Conservation (phyloP, 2,797 vertebrate species). For the Ctenochaetus hawaiiensis region DNA sequence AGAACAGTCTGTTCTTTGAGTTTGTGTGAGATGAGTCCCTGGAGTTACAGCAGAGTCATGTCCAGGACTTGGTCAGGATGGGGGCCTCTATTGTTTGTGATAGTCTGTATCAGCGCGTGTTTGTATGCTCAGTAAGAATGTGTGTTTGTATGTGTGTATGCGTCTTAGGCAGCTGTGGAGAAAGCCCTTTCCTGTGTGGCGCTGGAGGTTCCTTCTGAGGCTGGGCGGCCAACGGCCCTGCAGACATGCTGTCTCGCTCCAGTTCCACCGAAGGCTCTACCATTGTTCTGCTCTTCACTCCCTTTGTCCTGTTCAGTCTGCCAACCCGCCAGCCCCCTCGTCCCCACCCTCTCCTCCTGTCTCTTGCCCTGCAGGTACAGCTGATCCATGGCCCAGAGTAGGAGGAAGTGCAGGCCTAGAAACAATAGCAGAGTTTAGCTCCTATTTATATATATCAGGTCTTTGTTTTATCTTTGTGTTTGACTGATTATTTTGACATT, state of each 20-base stretch:
- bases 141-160: conserved; percentile 41
- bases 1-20: conserved; percentile 71
- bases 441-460: conserved; percentile 82
- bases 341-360: conserved; percentile 63
- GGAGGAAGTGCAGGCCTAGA: conserved; percentile 67
- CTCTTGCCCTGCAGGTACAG: conserved; percentile 80
- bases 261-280: conserved; percentile 83
- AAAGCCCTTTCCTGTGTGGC: conserved; percentile 85
- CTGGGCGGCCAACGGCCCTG: conserved; percentile 64
- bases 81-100: conserved; percentile 79
- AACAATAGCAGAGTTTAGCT: conserved; percentile 77
- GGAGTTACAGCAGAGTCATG: conserved; percentile 68
- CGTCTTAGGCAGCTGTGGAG: conserved; percentile 68
- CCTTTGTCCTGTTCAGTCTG: conserved; percentile 77
- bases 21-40: conserved; percentile 73
- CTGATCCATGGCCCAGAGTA: conserved; percentile 58
- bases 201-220: conserved; percentile 74
- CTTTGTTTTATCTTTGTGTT: conserved; percentile 67
- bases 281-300: conserved; percentile 83
- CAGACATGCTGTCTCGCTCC: conserved; percentile 86
- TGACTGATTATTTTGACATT: conserved; percentile 54
- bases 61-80: conserved; percentile 74
- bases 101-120: conserved; percentile 72
- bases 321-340: conserved; percentile 38
- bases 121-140: conserved; percentile 49